Evolutionary conservation across 2,888 invertebrate genomes (phyloP).

Genomic region (Prosapia bicincta): DNA sequence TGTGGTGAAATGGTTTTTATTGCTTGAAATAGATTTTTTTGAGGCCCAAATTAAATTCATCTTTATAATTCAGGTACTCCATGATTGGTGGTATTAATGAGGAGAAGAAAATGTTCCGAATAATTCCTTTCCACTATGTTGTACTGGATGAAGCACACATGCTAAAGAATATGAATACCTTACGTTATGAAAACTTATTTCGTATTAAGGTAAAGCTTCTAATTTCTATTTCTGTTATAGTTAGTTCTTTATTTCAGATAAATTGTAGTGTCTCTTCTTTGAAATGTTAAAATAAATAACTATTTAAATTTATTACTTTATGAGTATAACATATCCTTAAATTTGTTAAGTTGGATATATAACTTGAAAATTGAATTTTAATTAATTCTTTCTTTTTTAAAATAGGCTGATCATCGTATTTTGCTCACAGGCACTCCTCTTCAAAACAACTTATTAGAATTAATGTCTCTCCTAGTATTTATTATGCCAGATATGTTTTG

Average conservation of each 20-base stretch:
- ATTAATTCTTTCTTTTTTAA: too few relatives aligned
- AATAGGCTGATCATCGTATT: conserved; percentile 77
- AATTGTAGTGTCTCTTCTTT: background rate
- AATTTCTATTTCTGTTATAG: too few relatives aligned
- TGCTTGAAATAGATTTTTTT: too few relatives aligned
- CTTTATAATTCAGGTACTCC: conserved; percentile 61
- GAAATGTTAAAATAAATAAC: too few relatives aligned
- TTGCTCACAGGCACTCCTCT: conserved; percentile 93
- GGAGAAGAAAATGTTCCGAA: conserved; percentile 86
- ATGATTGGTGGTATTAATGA: conserved; percentile 84
- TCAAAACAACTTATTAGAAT: conserved; percentile 92
- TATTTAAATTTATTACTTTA: too few relatives aligned
- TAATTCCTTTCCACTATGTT: conserved; percentile 85
- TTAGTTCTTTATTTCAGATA: background rate
- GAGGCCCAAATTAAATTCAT: too few relatives aligned
- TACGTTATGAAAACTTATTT: conserved; percentile 83
- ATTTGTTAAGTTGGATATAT: too few relatives aligned
- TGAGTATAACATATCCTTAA: too few relatives aligned
- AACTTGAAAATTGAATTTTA: too few relatives aligned
- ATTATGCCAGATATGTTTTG: conserved; percentile 95
- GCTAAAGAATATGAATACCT: conserved; percentile 96
- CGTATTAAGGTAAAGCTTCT: conserved; percentile 64
- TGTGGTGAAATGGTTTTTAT: too few relatives aligned
- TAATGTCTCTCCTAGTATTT: conserved; percentile 93
- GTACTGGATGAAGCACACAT: conserved; percentile 97